Conservation (phyloP, 2,797 vertebrate species). For the Gymnoscopelus microlampas region DNA sequence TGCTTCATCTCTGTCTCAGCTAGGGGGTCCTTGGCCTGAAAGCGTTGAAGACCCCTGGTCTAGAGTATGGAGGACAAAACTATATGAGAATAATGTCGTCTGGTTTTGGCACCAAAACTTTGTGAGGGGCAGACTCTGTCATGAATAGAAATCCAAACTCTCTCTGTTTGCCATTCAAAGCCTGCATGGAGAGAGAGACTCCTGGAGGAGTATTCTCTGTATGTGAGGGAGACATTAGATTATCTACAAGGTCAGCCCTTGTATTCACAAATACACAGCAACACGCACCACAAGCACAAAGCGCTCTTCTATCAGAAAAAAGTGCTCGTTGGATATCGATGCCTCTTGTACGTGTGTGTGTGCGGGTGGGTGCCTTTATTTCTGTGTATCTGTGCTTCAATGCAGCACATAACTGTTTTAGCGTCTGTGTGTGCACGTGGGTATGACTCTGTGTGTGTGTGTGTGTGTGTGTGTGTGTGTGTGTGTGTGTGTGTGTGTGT, state of each 20-base stretch:
- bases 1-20: no score
- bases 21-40: no score
- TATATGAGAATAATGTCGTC: no score
- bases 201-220: not conserved
- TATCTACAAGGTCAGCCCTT: not conserved
- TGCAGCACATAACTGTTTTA: no score
- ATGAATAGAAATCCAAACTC: no score
- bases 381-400: not conserved
- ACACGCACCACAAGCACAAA: slow-evolving; percentile 6
- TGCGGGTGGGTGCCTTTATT: not conserved
- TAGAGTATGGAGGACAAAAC: no score
- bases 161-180: no score
- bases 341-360: not conserved
- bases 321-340: not conserved
- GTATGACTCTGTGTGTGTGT: not conserved
- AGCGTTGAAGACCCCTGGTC: no score
- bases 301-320: not conserved
- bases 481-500: not conserved
- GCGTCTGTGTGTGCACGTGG: not conserved
- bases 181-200: no score
- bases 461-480: not conserved
- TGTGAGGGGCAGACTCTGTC: no score
- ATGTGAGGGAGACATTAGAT: not conserved
- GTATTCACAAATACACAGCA: not conserved
- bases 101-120: no score